Conservation (phyloP, 2,888 invertebrate species). For the Charanyca ferruginea region DNA sequence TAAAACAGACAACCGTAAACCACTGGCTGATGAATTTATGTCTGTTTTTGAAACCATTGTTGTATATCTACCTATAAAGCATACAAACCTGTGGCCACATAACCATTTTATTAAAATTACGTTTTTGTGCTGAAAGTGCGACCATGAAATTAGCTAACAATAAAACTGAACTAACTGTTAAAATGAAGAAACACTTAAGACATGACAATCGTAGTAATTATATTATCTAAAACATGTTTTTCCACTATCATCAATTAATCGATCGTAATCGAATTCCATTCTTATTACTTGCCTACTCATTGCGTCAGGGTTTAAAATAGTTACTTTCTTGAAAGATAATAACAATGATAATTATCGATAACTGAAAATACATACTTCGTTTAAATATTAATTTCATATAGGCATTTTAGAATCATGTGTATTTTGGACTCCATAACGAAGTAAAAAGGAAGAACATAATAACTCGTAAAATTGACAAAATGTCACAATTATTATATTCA, state of each 20-base stretch:
- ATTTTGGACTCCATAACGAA: slow-evolving; percentile 12
- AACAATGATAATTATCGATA: slow-evolving; percentile 20
- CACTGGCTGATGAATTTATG: slow-evolving; percentile 35
- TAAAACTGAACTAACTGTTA: neutral
- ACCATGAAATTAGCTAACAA: neutral
- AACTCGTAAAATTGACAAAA: slow-evolving; percentile 47
- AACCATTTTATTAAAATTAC: slow-evolving; percentile 6
- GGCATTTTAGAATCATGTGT: slow-evolving; percentile 19
- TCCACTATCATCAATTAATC: slow-evolving; percentile 54
- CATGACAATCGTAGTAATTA: slow-evolving; percentile 17
- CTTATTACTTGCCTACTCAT: slow-evolving; percentile 48
- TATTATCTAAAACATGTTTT: slow-evolving; percentile 47
- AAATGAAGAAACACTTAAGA: slow-evolving; percentile 30
- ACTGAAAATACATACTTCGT: slow-evolving; percentile 30
- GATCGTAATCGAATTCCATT: slow-evolving; percentile 64
- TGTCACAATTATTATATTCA: slow-evolving; percentile 61
- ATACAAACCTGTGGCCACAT: slow-evolving; percentile 26
- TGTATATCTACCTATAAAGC: slow-evolving; percentile 1
- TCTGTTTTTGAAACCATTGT: slow-evolving; percentile 42
- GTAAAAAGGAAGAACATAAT: slow-evolving; percentile 24
- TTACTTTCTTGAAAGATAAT: slow-evolving; percentile 32
- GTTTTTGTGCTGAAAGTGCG: neutral
- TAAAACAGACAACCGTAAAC: slow-evolving; percentile 39
- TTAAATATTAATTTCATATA: slow-evolving; percentile 20
- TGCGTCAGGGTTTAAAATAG: slow-evolving; percentile 47